These are phyloP conservation scores for Cassiopea andromeda DNA, from an alignment of 30 jellyfish, hydroid and myxozoan species.

Conservation along the genomic window DNA sequence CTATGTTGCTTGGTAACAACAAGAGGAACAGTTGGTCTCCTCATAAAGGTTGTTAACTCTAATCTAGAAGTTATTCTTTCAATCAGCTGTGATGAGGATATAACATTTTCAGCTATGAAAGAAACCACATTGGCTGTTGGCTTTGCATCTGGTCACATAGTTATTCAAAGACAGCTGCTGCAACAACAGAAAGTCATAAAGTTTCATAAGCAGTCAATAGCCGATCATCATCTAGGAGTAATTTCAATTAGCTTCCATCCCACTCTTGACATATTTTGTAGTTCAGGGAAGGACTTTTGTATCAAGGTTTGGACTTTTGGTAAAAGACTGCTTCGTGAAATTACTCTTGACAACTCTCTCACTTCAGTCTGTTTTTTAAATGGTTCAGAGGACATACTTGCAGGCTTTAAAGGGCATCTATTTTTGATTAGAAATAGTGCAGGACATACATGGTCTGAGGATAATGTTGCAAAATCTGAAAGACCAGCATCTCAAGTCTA, in stretches of 20 bases:
- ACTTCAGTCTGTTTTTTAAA: conserved; percentile 71
- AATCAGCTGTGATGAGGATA: conserved; percentile 49
- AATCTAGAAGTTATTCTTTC: conserved; percentile 10
- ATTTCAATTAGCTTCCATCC: conserved; percentile 56
- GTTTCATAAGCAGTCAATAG: background rate
- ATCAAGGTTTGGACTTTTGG: conserved; percentile 69
- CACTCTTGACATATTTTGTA: conserved; percentile 21
- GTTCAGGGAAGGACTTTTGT: conserved; percentile 60
- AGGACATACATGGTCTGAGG: conserved; percentile 34
- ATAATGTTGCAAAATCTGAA: background rate
- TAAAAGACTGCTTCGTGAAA: conserved; percentile 62
- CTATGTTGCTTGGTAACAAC: conserved; percentile 7
- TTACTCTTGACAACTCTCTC: conserved; percentile 39
- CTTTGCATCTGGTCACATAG: conserved; percentile 58
- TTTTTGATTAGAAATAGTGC: conserved; percentile 38
- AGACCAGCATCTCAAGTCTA: conserved; percentile 51
- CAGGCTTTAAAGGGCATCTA: conserved; percentile 62
- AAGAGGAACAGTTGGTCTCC: conserved; percentile 31
- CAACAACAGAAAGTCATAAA: background rate
- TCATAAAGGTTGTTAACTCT: conserved; percentile 21
- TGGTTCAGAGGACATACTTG: conserved; percentile 50
- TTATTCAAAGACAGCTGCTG: background rate
- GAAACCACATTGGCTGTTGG: conserved; percentile 54
- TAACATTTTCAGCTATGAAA: conserved; percentile 17
- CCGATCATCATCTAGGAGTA: conserved; percentile 52